Percentiles rank a stretch among this genome's conserved stretches.
Conservation (phyloP, 2,888 invertebrate genomes). For the Dendrolimus pini region DNA sequence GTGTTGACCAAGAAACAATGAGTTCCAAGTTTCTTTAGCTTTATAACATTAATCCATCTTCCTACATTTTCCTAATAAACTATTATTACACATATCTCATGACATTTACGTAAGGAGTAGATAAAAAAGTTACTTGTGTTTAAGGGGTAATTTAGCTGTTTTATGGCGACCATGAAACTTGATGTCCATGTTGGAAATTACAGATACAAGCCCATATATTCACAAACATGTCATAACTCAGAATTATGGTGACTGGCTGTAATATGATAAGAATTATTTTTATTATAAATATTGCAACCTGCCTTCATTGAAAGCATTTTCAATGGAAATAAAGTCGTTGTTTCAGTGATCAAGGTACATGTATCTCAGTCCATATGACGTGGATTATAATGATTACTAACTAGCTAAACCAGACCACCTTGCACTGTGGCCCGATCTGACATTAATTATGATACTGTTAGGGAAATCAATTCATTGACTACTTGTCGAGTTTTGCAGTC, state of each 20-base stretch:
- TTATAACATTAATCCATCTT: neutral
- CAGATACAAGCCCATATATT: constrained; percentile 6
- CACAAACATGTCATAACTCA: constrained; percentile 1
- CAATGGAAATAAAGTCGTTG: no score
- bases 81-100: neutral
- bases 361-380: no score
- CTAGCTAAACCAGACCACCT: no score
- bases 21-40: no score
- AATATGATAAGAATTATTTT: neutral
- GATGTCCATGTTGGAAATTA: constrained; percentile 10
- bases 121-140: constrained; percentile 11
- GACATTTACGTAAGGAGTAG: constrained; percentile 8
- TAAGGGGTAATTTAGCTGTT: constrained; percentile 7
- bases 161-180: constrained; percentile 10
- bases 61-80: neutral
- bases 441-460: no score
- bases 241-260: neutral
- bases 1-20: no score
- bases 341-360: no score
- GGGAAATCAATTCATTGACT: no score
- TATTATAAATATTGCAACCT: neutral
- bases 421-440: no score
- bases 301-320: neutral
- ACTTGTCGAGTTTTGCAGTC: no score
- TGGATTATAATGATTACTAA: no score